These are phyloP conservation scores for Formica exsecta DNA, from an alignment of 1,140 invertebrate species.

Conservation along the genomic window DNA sequence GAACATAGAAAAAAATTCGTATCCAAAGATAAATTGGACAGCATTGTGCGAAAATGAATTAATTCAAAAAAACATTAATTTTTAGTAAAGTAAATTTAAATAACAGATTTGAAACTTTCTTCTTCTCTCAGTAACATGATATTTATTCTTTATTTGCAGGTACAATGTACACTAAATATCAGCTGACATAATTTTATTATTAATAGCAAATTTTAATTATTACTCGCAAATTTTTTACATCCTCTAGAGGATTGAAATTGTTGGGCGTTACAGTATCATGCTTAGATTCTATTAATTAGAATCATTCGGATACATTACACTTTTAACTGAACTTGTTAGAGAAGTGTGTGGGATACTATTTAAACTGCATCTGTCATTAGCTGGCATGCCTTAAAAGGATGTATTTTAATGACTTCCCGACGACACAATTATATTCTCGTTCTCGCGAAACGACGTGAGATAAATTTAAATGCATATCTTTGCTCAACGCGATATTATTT, in stretches of 20 bases:
- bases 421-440: slow-evolving; percentile 73
- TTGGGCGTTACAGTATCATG: neutral
- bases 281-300: slow-evolving; percentile 1
- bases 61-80: neutral
- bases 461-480: slow-evolving; percentile 73
- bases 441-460: slow-evolving; percentile 71
- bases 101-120: neutral
- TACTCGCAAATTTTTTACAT: no score
- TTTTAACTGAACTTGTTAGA: slow-evolving; percentile 16
- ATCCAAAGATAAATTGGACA: slow-evolving; percentile 21
- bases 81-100: neutral
- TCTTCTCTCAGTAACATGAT: neutral
- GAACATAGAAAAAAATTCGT: slow-evolving; percentile 23
- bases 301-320: slow-evolving; percentile 2
- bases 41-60: slow-evolving; percentile 12
- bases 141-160: neutral
- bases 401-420: slow-evolving; percentile 73
- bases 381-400: slow-evolving; percentile 52
- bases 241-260: no score
- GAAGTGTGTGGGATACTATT: slow-evolving; percentile 41
- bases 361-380: slow-evolving; percentile 48
- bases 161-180: no score
- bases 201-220: no score
- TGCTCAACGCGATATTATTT: neutral
- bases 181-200: no score